Evolutionary conservation across 2,113 vertebrate species (phyloP), one percentile per base, ranked within the genome.

Genomic region (Brachypteracias leptosomus): DNA sequence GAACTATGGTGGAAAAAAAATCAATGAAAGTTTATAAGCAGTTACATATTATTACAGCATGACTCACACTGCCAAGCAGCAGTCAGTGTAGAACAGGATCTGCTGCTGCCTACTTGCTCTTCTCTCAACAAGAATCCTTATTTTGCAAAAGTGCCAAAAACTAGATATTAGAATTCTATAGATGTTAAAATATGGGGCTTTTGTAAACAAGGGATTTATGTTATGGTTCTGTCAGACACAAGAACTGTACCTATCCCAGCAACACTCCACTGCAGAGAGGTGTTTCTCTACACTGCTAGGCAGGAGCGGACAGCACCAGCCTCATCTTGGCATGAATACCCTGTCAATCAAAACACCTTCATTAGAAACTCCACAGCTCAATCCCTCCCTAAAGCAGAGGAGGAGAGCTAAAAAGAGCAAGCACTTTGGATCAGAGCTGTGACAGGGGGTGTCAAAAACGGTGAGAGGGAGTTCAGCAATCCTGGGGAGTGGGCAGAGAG

Each of bases 31-130:
- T 52, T 52, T 42, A 76, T 36, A 87, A 70, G 73, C 81, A 93
- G 90, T 68, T 83, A 24, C 49, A 49, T 86, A 84, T 68, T 79
- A 65, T 95, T 79, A 73, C 92, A 89, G 87, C 4, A 55, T 94
- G 94, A 95, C 85, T 96, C 94, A 95, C 92, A 54, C 88, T 80
- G 68, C 57, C 88, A 91, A 73, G 92, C 65, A 91, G 33, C 92
- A 90, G 83, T 80, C 92, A 84, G 81, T 10, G 16, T 18, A 81
- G 90, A n/a, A 61, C 74, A 89, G 68, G 90, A 94, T 77, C 80
- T 89, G 92, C 85, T 91, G 85, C 88, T 95, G 95, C 93, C 91
- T 96, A 31, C 88, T 74, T 93, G 84, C 59, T 80, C 85, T 81
- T 93, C 63, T 47, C 73, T 80, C 81, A 33, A 15, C 49, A 81